These are phyloP conservation scores for Thecocarcelia acutangulata DNA, from an alignment of 2,888 invertebrate species.

Conservation along the genomic window DNA sequence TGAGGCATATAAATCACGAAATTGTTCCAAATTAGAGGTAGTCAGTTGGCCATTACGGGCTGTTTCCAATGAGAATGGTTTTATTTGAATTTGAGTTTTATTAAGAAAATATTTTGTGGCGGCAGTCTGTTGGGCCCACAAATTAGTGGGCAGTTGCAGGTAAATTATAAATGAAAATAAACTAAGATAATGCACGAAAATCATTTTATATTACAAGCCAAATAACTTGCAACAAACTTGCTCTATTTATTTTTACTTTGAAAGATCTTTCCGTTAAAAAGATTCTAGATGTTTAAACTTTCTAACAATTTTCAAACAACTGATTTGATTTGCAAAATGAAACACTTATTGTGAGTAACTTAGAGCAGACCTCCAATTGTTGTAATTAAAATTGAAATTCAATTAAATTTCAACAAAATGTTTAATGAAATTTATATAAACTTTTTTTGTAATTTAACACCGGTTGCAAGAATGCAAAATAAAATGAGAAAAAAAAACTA, in stretches of 20 bases:
- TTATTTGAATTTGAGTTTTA: conserved; percentile 35
- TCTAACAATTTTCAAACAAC: conserved; percentile 37
- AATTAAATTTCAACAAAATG: conserved; percentile 14
- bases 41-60: conserved; percentile 68
- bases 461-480: not conserved
- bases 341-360: not conserved
- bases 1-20: conserved; percentile 71
- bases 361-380: not conserved
- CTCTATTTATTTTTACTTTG: not conserved
- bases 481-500: conserved; percentile 1
- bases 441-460: not conserved
- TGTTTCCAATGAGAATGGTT: conserved; percentile 37
- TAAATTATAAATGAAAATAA: not conserved
- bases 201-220: conserved; percentile 1
- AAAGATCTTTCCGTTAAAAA: not conserved
- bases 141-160: not conserved
- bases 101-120: conserved; percentile 51
- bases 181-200: not conserved
- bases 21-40: conserved; percentile 73
- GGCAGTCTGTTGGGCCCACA: conserved; percentile 15
- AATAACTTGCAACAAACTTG: no score
- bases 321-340: conserved; percentile 6
- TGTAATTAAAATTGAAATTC: conserved; percentile 41
- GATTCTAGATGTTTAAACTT: conserved; percentile 16
- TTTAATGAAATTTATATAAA: conserved; percentile 6